phyloP scores from a whole-genome alignment of 2,797 vertebrate genomes.

The Falco naumanni region DNA sequence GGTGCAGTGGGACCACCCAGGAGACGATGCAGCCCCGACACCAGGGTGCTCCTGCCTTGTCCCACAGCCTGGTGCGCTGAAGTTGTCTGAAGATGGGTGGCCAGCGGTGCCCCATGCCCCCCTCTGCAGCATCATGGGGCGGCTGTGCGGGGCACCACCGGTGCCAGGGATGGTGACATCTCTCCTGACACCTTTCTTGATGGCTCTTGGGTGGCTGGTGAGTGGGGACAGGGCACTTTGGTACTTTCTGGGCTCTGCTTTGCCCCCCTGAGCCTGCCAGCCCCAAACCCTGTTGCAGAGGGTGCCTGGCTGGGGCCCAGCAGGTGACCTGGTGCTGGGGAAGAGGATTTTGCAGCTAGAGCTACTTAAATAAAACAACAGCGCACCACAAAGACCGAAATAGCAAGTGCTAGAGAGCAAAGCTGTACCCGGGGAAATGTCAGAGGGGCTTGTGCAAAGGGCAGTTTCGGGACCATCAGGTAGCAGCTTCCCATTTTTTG shows the following conservation, averaged over 20 bases:
- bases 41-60: neutral
- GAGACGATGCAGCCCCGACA: neutral
- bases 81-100: neutral
- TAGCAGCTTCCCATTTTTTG: neutral
- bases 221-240: fast-evolving
- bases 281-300: neutral
- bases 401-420: neutral
- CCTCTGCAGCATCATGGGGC: fast-evolving
- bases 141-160: neutral
- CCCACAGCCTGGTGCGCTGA: fast-evolving
- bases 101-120: neutral
- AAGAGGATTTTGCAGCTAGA: neutral
- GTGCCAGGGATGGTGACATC: fast-evolving
- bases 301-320: neutral
- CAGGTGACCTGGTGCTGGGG: neutral
- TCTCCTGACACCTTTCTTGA: fast-evolving
- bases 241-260: neutral
- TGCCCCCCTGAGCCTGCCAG: too few relatives aligned
- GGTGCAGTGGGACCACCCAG: neutral
- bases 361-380: neutral
- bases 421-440: neutral
- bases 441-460: neutral
- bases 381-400: neutral
- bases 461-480: neutral
- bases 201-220: neutral